These are phyloP conservation scores for Rhynchonema sp. DNA, from an alignment of 2,888 invertebrate genomes.

Conservation along the genomic window DNA sequence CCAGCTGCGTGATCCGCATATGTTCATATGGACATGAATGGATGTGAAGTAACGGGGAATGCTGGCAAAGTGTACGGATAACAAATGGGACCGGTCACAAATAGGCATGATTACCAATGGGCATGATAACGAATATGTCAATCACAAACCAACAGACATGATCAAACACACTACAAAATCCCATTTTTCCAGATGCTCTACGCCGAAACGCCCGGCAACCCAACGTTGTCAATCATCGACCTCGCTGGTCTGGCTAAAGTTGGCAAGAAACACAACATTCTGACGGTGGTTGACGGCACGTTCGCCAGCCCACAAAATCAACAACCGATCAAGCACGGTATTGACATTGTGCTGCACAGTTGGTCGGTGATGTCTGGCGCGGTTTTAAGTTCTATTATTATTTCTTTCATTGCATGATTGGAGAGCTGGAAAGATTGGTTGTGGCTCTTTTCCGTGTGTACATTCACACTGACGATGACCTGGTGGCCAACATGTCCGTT, in stretches of 20 bases:
- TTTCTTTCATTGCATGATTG: not conserved
- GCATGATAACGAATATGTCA: too few species aligned
- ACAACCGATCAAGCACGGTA: slow-evolving; percentile 25
- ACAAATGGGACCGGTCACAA: too few species aligned
- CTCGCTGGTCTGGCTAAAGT: slow-evolving; percentile 20
- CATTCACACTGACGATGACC: too few species aligned
- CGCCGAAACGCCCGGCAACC: slow-evolving; percentile 31
- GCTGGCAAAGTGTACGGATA: too few species aligned
- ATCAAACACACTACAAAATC: too few species aligned
- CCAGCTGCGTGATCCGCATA: too few species aligned
- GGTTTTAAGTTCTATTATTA: not conserved
- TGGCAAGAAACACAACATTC: slow-evolving; percentile 2
- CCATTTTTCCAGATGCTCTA: slow-evolving; percentile 23
- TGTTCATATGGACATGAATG: too few species aligned
- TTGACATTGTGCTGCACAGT: slow-evolving; percentile 28
- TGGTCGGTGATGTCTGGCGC: slow-evolving; percentile 15
- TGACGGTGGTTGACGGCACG: slow-evolving; percentile 29
- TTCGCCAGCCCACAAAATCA: slow-evolving; percentile 28
- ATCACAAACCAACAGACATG: too few species aligned
- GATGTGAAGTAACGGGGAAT: too few species aligned
- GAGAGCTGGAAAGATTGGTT: too few species aligned
- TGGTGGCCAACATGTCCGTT: not conserved
- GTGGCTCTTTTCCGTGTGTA: too few species aligned
- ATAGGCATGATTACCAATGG: too few species aligned
- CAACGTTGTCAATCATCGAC: slow-evolving; percentile 27